Evolutionary conservation across 2,888 invertebrate species (phyloP).

Genomic region (Embidobia sp.): DNA sequence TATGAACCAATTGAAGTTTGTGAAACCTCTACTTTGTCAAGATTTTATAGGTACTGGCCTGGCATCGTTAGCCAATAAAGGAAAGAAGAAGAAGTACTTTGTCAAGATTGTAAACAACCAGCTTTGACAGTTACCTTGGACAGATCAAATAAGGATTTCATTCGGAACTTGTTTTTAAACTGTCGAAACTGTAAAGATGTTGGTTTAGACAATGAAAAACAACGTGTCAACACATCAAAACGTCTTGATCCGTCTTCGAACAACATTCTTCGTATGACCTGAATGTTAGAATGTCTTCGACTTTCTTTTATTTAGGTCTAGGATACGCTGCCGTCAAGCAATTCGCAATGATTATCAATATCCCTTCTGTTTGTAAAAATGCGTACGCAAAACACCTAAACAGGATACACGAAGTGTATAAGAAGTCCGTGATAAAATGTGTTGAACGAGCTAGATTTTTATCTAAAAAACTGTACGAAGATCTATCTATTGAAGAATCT

Average conservation of each 20-base stretch:
- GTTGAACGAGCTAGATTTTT: slow-evolving; percentile 11
- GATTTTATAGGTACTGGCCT: too few relatives aligned
- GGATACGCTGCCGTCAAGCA: slow-evolving; percentile 19
- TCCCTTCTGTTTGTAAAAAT: slow-evolving; percentile 19
- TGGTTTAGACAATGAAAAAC: slow-evolving; percentile 12
- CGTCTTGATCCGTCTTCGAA: slow-evolving; percentile 14
- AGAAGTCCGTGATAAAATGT: not conserved
- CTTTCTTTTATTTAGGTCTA: slow-evolving; percentile 24
- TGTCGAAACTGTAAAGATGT: slow-evolving; percentile 25
- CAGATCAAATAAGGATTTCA: too few relatives aligned
- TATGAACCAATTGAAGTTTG: too few relatives aligned
- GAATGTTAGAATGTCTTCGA: slow-evolving; percentile 16
- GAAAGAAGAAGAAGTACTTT: too few relatives aligned
- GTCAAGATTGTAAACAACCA: too few relatives aligned
- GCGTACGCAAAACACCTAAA: slow-evolving; percentile 2
- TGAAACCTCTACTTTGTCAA: too few relatives aligned
- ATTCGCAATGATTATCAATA: slow-evolving; percentile 33
- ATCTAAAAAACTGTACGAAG: slow-evolving; percentile 7
- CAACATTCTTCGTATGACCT: slow-evolving; percentile 21
- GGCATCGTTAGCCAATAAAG: too few relatives aligned
- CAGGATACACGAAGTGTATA: not conserved
- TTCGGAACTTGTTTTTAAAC: slow-evolving; percentile 3
- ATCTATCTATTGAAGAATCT: slow-evolving; percentile 8
- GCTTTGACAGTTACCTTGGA: too few relatives aligned
- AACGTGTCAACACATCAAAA: slow-evolving; percentile 20